Conservation (phyloP, 2,888 invertebrate species). For the Caenorhabditis japonica region DNA sequence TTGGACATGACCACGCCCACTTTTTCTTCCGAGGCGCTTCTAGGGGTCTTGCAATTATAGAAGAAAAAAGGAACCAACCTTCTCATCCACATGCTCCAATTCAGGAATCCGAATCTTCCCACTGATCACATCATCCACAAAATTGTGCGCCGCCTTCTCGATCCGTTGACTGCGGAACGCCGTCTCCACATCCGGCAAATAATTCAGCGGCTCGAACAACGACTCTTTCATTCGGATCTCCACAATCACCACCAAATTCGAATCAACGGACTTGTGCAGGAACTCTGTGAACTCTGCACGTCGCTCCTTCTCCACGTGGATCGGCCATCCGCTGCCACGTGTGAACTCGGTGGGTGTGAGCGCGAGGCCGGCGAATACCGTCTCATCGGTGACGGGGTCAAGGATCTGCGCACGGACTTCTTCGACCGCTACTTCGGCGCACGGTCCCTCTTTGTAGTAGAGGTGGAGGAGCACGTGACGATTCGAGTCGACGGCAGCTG, state of each 20-base stretch:
- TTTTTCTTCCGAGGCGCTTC: too few relatives aligned
- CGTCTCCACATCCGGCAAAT: slow-evolving; percentile 70
- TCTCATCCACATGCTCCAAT: slow-evolving; percentile 53
- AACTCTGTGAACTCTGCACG: slow-evolving; percentile 66
- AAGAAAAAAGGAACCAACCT: too few relatives aligned
- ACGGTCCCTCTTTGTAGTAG: slow-evolving; percentile 76
- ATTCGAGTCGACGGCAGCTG: slow-evolving; percentile 50
- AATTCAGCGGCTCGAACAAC: slow-evolving; percentile 71
- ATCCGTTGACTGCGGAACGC: slow-evolving; percentile 62
- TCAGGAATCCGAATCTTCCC: slow-evolving; percentile 55
- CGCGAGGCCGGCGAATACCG: slow-evolving; percentile 43
- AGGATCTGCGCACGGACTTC: slow-evolving; percentile 60
- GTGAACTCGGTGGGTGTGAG: slow-evolving; percentile 42
- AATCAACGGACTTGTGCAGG: slow-evolving; percentile 68
- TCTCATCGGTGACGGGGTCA: slow-evolving; percentile 49
- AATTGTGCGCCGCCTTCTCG: slow-evolving; percentile 65
- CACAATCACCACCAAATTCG: slow-evolving; percentile 66
- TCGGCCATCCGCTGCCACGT: slow-evolving; percentile 72
- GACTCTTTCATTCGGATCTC: slow-evolving; percentile 62
- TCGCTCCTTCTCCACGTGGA: slow-evolving; percentile 54
- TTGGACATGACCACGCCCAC: too few relatives aligned
- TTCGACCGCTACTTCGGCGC: slow-evolving; percentile 67
- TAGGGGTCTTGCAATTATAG: too few relatives aligned
- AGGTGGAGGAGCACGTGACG: slow-evolving; percentile 70
- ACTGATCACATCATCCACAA: slow-evolving; percentile 61